These are phyloP conservation scores for Brachionichthys hirsutus DNA, from an alignment of 2,113 vertebrate genomes.

Conservation along the genomic window DNA sequence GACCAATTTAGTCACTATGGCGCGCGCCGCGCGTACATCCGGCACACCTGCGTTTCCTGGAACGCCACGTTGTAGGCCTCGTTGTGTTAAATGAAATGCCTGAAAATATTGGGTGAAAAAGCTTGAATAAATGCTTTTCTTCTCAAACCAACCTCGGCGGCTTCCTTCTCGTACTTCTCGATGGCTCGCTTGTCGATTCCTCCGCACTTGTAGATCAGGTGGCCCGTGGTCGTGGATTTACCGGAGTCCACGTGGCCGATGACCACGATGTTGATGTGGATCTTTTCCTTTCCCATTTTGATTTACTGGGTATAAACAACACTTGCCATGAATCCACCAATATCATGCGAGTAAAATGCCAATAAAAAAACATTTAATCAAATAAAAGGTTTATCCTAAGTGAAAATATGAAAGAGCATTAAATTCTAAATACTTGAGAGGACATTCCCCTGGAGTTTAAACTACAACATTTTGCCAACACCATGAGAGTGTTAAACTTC, in stretches of 20 bases:
- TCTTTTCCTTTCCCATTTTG: constrained; percentile 77
- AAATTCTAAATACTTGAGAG: too few relatives aligned
- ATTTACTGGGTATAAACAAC: constrained; percentile 41
- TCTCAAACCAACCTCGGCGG: constrained; percentile 60
- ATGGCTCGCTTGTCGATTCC: constrained; percentile 83
- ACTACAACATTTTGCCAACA: too few relatives aligned
- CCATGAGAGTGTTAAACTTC: too few relatives aligned
- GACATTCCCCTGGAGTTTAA: too few relatives aligned
- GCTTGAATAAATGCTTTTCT: not conserved
- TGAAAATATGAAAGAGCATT: too few relatives aligned
- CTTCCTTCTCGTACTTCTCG: constrained; percentile 82
- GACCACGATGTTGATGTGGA: constrained; percentile 83
- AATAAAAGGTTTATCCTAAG: too few relatives aligned
- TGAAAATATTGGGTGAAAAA: not conserved
- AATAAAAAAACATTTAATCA: too few relatives aligned
- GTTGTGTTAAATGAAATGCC: too few relatives aligned
- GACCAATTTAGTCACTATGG: not conserved
- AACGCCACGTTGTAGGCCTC: not conserved
- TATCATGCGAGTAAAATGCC: too few relatives aligned
- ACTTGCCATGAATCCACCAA: too few relatives aligned
- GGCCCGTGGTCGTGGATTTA: constrained; percentile 79
- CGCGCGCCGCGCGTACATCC: not conserved
- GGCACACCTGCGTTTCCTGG: not conserved
- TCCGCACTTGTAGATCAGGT: constrained; percentile 81
- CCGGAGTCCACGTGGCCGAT: constrained; percentile 84